Percentiles rank a stretch among this genome's conserved stretches.
Conservation (phyloP, 2,113 vertebrate species). For the Antennarius striatus region DNA sequence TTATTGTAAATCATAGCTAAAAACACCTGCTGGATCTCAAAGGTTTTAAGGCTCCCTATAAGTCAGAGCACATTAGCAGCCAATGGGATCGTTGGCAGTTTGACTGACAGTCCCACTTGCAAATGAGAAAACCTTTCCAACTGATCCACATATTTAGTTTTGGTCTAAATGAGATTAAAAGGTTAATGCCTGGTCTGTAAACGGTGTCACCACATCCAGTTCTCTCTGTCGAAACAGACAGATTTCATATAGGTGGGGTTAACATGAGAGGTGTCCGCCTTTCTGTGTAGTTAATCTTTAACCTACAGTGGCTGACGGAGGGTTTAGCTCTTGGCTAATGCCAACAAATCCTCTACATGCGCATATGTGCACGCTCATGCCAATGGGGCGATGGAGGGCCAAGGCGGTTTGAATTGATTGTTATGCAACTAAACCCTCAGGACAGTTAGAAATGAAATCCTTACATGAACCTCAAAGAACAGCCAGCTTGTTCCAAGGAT, state of each 20-base stretch:
- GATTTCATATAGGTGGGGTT: slow-evolving; percentile 13
- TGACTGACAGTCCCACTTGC: slow-evolving; percentile 32
- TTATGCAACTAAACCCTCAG: slow-evolving; percentile 46
- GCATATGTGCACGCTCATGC: slow-evolving; percentile 45
- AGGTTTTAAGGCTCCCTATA: slow-evolving; percentile 25
- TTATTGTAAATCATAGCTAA: slow-evolving; percentile 9
- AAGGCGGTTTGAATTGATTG: slow-evolving; percentile 45
- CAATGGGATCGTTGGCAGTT: slow-evolving; percentile 9
- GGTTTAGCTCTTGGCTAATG: slow-evolving; percentile 70
- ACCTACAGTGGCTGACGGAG: slow-evolving; percentile 48
- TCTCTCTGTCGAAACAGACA: slow-evolving; percentile 9
- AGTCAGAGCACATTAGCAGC: slow-evolving; percentile 5
- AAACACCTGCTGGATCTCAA: slow-evolving; percentile 23
- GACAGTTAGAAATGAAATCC: slow-evolving; percentile 6
- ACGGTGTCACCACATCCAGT: not conserved
- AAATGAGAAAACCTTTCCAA: slow-evolving; percentile 37
- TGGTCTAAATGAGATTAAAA: slow-evolving; percentile 63
- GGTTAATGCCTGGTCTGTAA: slow-evolving; percentile 38
- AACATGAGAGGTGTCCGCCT: slow-evolving; percentile 30
- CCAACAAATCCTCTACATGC: slow-evolving; percentile 64
- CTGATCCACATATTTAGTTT: slow-evolving; percentile 40
- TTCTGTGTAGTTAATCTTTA: slow-evolving; percentile 53
- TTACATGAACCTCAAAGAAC: not conserved
- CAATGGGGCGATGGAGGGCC: slow-evolving; percentile 40
- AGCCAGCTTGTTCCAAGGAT: not conserved